Base-by-base conservation (phyloP, 2,113 vertebrate species). In the Rhynchopsitta pachyrhyncha region DNA sequence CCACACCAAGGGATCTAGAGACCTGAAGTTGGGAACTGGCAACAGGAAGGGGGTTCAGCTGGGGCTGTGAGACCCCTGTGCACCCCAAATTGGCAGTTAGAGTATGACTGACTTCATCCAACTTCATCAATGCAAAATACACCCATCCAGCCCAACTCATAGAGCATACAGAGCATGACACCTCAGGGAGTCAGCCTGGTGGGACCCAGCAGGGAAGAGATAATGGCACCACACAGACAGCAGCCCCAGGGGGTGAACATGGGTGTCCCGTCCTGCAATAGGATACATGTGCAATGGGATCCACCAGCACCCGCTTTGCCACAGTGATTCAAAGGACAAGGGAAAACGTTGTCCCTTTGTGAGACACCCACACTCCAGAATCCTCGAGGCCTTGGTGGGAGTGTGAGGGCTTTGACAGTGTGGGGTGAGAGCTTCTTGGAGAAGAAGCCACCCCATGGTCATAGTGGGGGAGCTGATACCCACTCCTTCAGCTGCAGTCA, bases 121-220 rank as follows among this genome's bases (percentile, higher is more conserved):
- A 4, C 31, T 69, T 74, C 83, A 84, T 76, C 41, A 80, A 37
- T 25, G 49, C 20, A 49, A 77, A 90, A 71, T 37, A 23, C 2
- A 49, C 35, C 16, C 11, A 3, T 55, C 39, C 59, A 41, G 73
- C 29, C 50, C 46, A 82, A 27, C 2, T 37, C 33, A 23, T 7
- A 88, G 52, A 16, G 27, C 0, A 0, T 11, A 42, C 0, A 1
- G 59, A 55, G 44, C 59, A 2, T 2, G n/a, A 59, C 29, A 24
- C 37, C 23, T 86, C 79, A 46, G 42, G 13, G 50, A n/a, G 41
- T 35, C 46, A 50, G 39, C 9, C 35, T 42, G 66, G 6, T 79
- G 67, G 66, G 62, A 78, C 17, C 2, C 20, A 50, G 23, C 7
- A 92, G 64, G 68, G 35, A 66, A 24, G 46, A 70, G 77, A 19